These are phyloP conservation scores for Drosophila sturtevanti DNA, from an alignment of 1,140 invertebrate genomes.

Conservation along the genomic window DNA sequence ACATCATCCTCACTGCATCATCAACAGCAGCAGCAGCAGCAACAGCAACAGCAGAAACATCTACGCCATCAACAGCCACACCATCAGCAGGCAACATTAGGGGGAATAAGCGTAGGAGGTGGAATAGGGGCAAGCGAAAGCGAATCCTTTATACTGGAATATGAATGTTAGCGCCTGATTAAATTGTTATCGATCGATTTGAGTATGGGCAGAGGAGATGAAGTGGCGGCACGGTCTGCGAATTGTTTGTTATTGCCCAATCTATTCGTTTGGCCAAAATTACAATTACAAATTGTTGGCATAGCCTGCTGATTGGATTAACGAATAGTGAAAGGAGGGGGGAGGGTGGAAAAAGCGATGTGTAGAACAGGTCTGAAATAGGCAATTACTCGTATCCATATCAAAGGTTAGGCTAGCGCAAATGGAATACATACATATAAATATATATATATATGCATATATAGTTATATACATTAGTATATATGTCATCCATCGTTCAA, in stretches of 20 bases:
- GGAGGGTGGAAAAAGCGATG: conserved; percentile 30
- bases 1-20: conserved; percentile 34
- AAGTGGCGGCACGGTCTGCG: conserved; percentile 5
- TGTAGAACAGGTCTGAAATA: background rate
- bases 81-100: conserved; percentile 17
- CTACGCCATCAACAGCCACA: conserved; percentile 15
- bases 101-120: conserved; percentile 6
- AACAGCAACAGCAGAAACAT: conserved; percentile 16
- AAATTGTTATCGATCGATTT: conserved; percentile 52
- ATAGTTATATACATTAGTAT: conserved; percentile 21
- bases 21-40: conserved; percentile 45
- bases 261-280: conserved; percentile 54
- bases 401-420: conserved; percentile 29
- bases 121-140: conserved; percentile 20
- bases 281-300: conserved; percentile 75
- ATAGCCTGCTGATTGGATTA: conserved; percentile 49
- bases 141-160: conserved; percentile 75
- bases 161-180: conserved; percentile 77
- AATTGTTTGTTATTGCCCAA: conserved; percentile 30
- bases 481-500: conserved; percentile 21
- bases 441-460: background rate
- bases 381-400: conserved; percentile 54
- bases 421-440: conserved; percentile 1
- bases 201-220: background rate
- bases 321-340: conserved; percentile 13